These are phyloP conservation scores for Ophthalmotilapia sp. DNA, from an alignment of 2,113 vertebrate genomes.

Conservation along the genomic window DNA sequence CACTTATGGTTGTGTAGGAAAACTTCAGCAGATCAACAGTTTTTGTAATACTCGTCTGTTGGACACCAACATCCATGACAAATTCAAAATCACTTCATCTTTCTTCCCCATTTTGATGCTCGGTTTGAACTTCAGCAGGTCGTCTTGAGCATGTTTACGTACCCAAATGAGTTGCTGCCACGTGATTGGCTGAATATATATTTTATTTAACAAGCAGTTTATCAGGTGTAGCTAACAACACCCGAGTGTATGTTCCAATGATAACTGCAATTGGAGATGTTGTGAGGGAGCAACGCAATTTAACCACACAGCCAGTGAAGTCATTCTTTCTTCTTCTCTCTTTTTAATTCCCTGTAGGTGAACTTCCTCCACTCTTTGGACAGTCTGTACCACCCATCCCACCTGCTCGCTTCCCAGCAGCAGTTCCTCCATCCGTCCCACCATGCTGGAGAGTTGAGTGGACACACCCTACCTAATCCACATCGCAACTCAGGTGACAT, in stretches of 20 bases:
- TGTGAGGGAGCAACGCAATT: background rate
- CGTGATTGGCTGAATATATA: background rate
- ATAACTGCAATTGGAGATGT: background rate
- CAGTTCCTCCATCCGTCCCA: constrained; percentile 90
- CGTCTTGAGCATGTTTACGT: fast-evolving
- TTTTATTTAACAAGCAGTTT: background rate
- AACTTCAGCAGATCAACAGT: background rate
- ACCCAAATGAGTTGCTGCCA: background rate
- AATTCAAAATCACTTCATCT: background rate
- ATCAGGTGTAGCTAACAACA: background rate
- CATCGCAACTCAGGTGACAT: constrained; percentile 86
- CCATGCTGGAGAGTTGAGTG: constrained; percentile 84
- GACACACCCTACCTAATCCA: constrained; percentile 85
- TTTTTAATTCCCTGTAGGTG: constrained; percentile 67
- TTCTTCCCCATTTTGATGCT: background rate
- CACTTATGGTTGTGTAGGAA: background rate
- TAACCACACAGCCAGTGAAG: background rate
- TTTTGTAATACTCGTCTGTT: background rate
- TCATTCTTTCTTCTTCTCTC: background rate
- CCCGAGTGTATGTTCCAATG: background rate
- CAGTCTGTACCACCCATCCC: constrained; percentile 84
- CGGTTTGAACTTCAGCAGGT: fast-evolving
- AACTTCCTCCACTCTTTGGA: constrained; percentile 91
- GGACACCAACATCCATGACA: background rate
- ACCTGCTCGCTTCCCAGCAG: constrained; percentile 90